Conservation (phyloP, 2,888 invertebrate species). For the Lampropteryx suffumata region DNA sequence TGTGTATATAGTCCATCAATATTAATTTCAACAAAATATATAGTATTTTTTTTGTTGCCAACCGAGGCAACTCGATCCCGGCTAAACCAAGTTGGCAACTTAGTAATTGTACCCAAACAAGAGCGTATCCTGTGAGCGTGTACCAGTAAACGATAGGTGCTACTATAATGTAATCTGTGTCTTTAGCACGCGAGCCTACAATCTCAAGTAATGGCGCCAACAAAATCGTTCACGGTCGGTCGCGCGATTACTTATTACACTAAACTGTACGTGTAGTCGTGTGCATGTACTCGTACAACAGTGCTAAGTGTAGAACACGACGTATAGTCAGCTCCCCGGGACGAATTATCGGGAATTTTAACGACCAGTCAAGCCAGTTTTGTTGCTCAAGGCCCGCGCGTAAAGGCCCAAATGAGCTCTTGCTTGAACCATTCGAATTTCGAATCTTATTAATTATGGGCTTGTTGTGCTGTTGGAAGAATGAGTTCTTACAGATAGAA, state of each 20-base stretch:
- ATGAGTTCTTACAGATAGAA: not conserved
- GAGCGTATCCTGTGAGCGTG: no score
- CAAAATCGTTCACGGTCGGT: slow-evolving; percentile 1
- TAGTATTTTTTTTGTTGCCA: no score
- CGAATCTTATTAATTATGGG: slow-evolving; percentile 28
- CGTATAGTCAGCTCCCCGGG: slow-evolving; percentile 45
- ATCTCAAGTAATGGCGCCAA: no score
- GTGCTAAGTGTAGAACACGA: slow-evolving; percentile 46
- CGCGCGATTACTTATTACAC: not conserved
- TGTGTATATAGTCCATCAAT: no score
- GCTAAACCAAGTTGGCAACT: no score
- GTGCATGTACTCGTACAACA: slow-evolving; percentile 32
- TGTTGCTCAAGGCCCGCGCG: slow-evolving; percentile 49
- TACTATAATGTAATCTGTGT: no score
- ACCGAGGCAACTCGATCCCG: no score
- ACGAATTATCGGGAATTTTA: slow-evolving; percentile 69
- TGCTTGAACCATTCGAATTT: slow-evolving; percentile 2
- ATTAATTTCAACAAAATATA: no score
- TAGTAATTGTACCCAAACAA: no score
- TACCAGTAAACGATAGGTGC: no score
- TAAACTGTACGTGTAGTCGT: not conserved
- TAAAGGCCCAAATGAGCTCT: slow-evolving; percentile 51
- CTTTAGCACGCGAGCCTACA: no score
- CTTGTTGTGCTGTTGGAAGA: slow-evolving; percentile 1
- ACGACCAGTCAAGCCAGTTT: slow-evolving; percentile 64